Percentiles rank a stretch among this genome's conserved stretches.
These are phyloP conservation scores for Lepidocolaptes lacrymiger DNA, from an alignment of 2,797 vertebrate species.

Conservation along the genomic window DNA sequence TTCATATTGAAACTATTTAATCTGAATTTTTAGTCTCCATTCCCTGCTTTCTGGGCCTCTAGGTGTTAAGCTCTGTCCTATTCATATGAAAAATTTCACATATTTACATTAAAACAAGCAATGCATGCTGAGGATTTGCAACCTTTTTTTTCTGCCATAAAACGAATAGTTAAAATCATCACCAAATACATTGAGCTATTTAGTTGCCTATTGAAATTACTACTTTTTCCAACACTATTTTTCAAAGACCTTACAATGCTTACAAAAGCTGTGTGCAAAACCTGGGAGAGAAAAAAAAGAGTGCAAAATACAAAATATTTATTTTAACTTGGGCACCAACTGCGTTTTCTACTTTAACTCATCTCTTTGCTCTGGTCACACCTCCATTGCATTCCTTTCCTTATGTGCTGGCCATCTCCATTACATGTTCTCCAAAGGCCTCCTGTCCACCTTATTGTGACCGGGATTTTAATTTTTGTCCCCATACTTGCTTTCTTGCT, in stretches of 20 bases:
- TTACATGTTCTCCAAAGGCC: not conserved
- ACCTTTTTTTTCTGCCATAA: not conserved
- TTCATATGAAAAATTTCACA: not conserved
- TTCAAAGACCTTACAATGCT: not conserved
- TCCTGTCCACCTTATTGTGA: not conserved
- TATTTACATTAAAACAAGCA: not conserved
- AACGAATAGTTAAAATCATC: not conserved
- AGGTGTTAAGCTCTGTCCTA: not conserved
- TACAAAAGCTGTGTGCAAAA: not conserved
- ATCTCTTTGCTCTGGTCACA: not conserved
- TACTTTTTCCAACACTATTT: not conserved
- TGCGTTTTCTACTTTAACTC: not conserved
- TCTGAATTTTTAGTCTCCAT: not conserved
- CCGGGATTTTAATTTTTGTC: not conserved
- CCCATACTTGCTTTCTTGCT: not conserved
- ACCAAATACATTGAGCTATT: not conserved
- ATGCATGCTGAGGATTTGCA: not conserved
- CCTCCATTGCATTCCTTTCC: not conserved
- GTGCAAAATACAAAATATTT: not conserved
- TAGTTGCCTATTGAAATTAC: not conserved
- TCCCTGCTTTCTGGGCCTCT: not conserved
- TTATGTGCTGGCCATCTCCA: not conserved
- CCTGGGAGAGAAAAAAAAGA: not conserved
- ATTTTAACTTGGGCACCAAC: not conserved
- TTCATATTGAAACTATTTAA: constrained; percentile 39